These are phyloP conservation scores for Amazona ochrocephala DNA, from an alignment of 2,797 vertebrate genomes.

Conservation along the genomic window DNA sequence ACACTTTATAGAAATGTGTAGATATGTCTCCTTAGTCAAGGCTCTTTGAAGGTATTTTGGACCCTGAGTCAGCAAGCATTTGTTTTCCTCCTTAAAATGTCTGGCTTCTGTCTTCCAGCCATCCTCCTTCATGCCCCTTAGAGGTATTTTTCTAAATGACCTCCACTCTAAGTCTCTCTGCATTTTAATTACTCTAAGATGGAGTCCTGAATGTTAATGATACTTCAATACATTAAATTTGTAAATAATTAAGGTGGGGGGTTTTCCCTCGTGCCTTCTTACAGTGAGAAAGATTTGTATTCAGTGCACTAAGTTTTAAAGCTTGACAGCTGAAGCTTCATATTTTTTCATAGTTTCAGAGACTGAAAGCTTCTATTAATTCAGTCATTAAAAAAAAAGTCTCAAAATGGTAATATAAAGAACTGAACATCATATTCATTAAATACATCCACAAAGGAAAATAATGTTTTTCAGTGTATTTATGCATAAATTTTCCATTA, in stretches of 20 bases:
- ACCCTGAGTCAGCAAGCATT: not conserved
- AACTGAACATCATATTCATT: not conserved
- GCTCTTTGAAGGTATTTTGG: not conserved
- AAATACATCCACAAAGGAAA: not conserved
- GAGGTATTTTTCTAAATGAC: not conserved
- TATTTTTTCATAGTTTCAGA: not conserved
- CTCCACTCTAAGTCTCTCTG: not conserved
- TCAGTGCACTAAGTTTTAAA: not conserved
- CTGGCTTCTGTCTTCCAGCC: not conserved
- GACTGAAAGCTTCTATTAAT: not conserved
- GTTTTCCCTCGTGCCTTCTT: not conserved
- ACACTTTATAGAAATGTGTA: not conserved
- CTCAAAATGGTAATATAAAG: not conserved
- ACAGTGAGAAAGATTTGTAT: not conserved
- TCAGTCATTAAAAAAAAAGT: not conserved
- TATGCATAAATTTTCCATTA: not conserved
- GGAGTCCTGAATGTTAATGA: constrained; percentile 21
- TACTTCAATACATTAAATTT: not conserved
- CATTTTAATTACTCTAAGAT: constrained; percentile 6
- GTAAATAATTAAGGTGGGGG: not conserved
- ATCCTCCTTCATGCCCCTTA: not conserved
- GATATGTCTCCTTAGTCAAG: not conserved
- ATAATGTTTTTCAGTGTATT: not conserved
- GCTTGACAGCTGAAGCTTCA: not conserved
- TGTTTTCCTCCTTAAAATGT: not conserved